A percentile compares a stretch with the other conserved stretches of the same genome.
Evolutionary conservation across 1,140 invertebrate genomes (phyloP).

Genomic region (Drosophila melanica): DNA sequence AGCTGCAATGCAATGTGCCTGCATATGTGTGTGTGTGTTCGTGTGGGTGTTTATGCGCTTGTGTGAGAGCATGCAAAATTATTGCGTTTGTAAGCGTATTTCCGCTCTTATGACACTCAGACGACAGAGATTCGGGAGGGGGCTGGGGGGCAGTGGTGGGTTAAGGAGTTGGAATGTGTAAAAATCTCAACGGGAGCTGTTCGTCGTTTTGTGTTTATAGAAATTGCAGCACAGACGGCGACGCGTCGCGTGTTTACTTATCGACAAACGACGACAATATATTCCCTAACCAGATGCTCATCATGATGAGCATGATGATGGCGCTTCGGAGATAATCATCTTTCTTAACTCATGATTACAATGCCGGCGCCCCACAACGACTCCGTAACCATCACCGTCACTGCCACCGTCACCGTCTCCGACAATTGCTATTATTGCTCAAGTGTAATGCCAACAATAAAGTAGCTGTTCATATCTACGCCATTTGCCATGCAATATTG

Average conservation of each 20-base stretch:
- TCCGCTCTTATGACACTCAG: conserved; percentile 51
- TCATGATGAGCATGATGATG: conserved; percentile 15
- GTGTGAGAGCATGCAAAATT: conserved; percentile 45
- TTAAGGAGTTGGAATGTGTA: background rate
- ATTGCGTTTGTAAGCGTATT: conserved; percentile 58
- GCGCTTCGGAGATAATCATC: conserved; percentile 25
- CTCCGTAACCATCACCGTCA: conserved; percentile 24
- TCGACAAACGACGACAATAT: conserved; percentile 43
- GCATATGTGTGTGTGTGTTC: background rate
- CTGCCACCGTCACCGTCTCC: conserved; percentile 14
- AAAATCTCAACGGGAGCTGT: conserved; percentile 40
- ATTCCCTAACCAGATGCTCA: conserved; percentile 17
- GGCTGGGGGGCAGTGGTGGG: too few species aligned
- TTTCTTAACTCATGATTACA: conserved; percentile 12
- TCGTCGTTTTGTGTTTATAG: conserved; percentile 43
- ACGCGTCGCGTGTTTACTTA: conserved; percentile 43
- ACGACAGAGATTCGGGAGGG: background rate
- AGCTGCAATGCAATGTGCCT: conserved; percentile 16
- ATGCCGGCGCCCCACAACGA: conserved; percentile 2
- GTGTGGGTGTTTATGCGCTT: conserved; percentile 3
- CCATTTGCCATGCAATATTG: conserved; percentile 60
- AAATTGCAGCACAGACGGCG: conserved; percentile 46
- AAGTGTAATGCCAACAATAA: conserved; percentile 61
- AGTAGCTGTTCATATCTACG: conserved; percentile 61
- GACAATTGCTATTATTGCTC: conserved; percentile 59